Conservation (phyloP, 2,888 invertebrate genomes). For the Drosophila pegasa region DNA sequence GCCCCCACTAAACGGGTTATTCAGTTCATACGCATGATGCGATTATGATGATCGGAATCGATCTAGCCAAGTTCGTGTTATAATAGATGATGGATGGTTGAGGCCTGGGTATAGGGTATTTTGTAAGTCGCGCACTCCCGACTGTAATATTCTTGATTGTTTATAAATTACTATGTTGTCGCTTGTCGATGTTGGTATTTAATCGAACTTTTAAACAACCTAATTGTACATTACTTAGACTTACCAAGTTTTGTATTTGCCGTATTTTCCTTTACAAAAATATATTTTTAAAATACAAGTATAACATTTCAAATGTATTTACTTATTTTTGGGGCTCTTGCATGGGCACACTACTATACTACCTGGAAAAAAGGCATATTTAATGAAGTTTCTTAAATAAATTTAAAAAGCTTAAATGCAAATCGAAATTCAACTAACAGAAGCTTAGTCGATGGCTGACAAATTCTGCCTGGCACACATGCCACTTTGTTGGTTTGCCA, state of each 20-base stretch:
- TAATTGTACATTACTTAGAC: constrained; percentile 58
- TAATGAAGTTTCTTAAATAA: too few species aligned
- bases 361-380: too few species aligned
- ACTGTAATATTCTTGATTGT: constrained; percentile 18
- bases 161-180: constrained; percentile 49
- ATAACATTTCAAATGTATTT: constrained; percentile 24
- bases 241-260: constrained; percentile 66
- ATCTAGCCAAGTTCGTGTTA: constrained; percentile 17
- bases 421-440: too few species aligned
- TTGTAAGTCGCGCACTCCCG: neutral
- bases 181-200: constrained; percentile 52
- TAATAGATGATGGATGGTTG: constrained; percentile 32
- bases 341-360: too few species aligned
- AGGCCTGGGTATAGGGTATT: constrained; percentile 9
- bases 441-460: neutral
- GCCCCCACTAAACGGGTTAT: constrained; percentile 7
- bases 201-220: constrained; percentile 52
- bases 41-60: constrained; percentile 5
- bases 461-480: neutral
- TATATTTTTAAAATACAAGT: constrained; percentile 67
- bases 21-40: constrained; percentile 3
- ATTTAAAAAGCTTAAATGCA: too few species aligned
- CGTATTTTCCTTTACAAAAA: constrained; percentile 79
- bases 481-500: too few species aligned
- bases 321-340: neutral